A percentile compares a stretch with the other conserved stretches of the same genome.
Evolutionary conservation across 1,140 invertebrate species (phyloP).

Genomic region (Drosophila novamexicana): DNA sequence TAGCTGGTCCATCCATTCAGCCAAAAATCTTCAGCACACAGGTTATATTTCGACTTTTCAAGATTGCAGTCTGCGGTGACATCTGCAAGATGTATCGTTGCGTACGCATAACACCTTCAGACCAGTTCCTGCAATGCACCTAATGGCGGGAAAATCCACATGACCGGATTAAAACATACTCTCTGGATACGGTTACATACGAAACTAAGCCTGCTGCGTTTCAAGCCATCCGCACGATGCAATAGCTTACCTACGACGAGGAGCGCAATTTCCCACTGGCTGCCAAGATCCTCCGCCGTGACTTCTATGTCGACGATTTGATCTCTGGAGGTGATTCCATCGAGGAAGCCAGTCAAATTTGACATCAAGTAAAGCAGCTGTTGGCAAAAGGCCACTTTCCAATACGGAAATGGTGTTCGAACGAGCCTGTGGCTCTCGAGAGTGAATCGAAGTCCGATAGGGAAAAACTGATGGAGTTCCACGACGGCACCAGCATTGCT

Average conservation of each 20-base stretch:
- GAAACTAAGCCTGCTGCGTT: slow-evolving; percentile 60
- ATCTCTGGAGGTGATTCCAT: slow-evolving; percentile 62
- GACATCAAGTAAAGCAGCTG: slow-evolving; percentile 25
- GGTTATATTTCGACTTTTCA: slow-evolving; percentile 76
- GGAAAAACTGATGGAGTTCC: too few species aligned
- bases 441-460: too few species aligned
- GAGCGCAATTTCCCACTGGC: slow-evolving; percentile 49
- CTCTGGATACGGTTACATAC: slow-evolving; percentile 66
- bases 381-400: slow-evolving; percentile 3
- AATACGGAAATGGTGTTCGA: slow-evolving; percentile 23
- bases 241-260: slow-evolving; percentile 2
- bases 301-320: slow-evolving; percentile 84
- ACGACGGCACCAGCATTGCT: too few species aligned
- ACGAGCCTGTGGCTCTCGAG: too few species aligned
- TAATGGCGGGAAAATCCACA: background rate
- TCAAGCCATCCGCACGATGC: slow-evolving; percentile 40
- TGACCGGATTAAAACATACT: slow-evolving; percentile 32
- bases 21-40: slow-evolving; percentile 64
- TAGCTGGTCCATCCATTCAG: slow-evolving; percentile 32
- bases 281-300: slow-evolving; percentile 29
- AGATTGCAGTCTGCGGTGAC: slow-evolving; percentile 18
- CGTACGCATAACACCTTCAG: slow-evolving; percentile 4
- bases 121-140: background rate
- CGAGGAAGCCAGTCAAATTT: slow-evolving; percentile 35
- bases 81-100: slow-evolving; percentile 51